Percentiles rank a stretch among this genome's conserved stretches.
These are phyloP conservation scores for Pelmatolapia mariae DNA, from an alignment of 2,113 vertebrate genomes.

Conservation along the genomic window DNA sequence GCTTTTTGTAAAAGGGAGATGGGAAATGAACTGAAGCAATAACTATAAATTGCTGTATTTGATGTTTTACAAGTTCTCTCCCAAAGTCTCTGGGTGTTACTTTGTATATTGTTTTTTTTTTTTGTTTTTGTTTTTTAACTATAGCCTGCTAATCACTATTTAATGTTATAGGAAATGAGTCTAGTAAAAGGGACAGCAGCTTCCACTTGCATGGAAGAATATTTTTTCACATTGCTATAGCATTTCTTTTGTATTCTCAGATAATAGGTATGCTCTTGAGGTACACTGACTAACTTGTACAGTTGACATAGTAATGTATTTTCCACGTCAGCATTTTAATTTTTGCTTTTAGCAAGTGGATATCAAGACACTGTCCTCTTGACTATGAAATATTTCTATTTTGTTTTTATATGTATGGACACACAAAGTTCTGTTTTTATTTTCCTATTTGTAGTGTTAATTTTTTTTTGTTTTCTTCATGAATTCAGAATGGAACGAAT, in stretches of 20 bases:
- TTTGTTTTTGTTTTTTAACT: slow-evolving; percentile 12
- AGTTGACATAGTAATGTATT: slow-evolving; percentile 69
- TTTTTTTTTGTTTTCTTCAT: slow-evolving; percentile 20
- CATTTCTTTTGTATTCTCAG: slow-evolving; percentile 35
- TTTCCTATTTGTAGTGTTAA: slow-evolving; percentile 19
- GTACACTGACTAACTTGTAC: slow-evolving; percentile 71
- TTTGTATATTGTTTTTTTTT: slow-evolving; percentile 42
- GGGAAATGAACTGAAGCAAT: slow-evolving; percentile 68
- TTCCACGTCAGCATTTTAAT: slow-evolving; percentile 44
- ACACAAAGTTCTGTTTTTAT: slow-evolving; percentile 43
- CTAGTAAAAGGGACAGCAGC: slow-evolving; percentile 67
- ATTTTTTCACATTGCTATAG: slow-evolving; percentile 65
- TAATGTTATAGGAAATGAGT: slow-evolving; percentile 69
- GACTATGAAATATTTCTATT: slow-evolving; percentile 33
- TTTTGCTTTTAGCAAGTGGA: slow-evolving; percentile 40
- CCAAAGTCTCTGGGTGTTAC: slow-evolving; percentile 47
- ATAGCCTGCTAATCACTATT: slow-evolving; percentile 76
- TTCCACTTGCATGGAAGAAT: slow-evolving; percentile 65
- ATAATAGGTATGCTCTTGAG: slow-evolving; percentile 62
- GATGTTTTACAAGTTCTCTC: slow-evolving; percentile 53
- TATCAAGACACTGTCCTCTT: slow-evolving; percentile 26
- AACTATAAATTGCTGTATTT: slow-evolving; percentile 59
- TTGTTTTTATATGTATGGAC: slow-evolving; percentile 38
- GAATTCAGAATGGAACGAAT: slow-evolving; percentile 55
- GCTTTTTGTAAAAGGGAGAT: slow-evolving; percentile 43